Evolutionary conservation across 1,140 invertebrate genomes (phyloP), one percentile per base, ranked within the genome.

Genomic region (Trachelipus rathkii): DNA sequence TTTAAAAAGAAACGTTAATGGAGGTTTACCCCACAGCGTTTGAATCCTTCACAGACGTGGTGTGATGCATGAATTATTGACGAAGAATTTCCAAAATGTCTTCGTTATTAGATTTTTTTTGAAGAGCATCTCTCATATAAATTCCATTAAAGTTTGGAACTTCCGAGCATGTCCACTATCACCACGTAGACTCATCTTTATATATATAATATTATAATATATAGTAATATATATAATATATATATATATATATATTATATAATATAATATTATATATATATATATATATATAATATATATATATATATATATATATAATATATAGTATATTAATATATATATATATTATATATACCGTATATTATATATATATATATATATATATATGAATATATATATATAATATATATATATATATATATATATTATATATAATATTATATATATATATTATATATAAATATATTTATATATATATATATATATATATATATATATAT

Each of bases 241-340:
- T 19, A 60, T 60, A 60, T 60, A 60, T 60, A 60, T 60, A 60
- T 60, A 60, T 19, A 60, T 60, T 60, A 13, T 60, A 60, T 60
- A 15, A 60, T 60, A 15, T 60, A 60, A 9, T 50, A 15, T 15
- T 60, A 60, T 60, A 60, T 15, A 13, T 13, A 19, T 60, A 13
- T 15, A 15, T 60, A 19, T 19, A 60, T 13, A 15, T 60, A 60
- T 60, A 60, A 60, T 60, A 19, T 19, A 60, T 60, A 60, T 60
- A 60, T 60, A 60, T 60, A 60, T 60, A 60, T 60, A 60, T 60
- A 60, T 10, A 10, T 10, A 50, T 50, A n/a, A 50, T 50, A 50
- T 50, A 50, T 50, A n/a, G n/a, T n/a, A n/a, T n/a, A n/a, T n/a
- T n/a, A n/a, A n/a, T n/a, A n/a, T n/a, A n/a, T n/a, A n/a, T n/a